These are phyloP conservation scores for Dermochelys coriacea DNA, from an alignment of 2,797 vertebrate species.

Conservation along the genomic window DNA sequence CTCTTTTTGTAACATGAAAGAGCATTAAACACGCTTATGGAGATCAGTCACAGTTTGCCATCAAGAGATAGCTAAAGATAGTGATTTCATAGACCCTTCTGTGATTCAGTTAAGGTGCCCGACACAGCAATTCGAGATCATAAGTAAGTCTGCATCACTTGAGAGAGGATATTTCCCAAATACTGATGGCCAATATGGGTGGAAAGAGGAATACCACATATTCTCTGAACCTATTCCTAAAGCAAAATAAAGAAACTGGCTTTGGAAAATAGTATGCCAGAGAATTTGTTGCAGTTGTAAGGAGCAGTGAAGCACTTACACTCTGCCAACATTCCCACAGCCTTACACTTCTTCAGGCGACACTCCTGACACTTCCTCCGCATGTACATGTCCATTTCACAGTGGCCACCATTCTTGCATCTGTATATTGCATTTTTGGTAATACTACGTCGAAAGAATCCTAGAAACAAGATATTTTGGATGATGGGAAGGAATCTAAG, in stretches of 20 bases:
- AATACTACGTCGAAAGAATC: slow-evolving; percentile 93
- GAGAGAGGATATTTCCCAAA: not conserved
- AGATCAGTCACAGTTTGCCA: not conserved
- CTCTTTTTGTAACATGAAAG: not conserved
- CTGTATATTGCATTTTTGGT: slow-evolving; percentile 94
- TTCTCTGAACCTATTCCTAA: not conserved
- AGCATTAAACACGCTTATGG: not conserved
- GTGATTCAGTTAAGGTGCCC: not conserved
- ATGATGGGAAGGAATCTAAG: not conserved
- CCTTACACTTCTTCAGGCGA: slow-evolving; percentile 93
- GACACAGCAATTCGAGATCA: not conserved
- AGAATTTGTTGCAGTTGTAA: not conserved
- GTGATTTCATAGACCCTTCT: not conserved
- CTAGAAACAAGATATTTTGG: slow-evolving; percentile 65
- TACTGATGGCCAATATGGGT: not conserved
- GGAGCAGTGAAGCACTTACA: slow-evolving; percentile 82
- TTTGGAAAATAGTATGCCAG: not conserved
- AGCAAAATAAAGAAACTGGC: not conserved
- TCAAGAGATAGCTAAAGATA: no score
- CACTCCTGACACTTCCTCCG: slow-evolving; percentile 96
- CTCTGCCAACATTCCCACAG: slow-evolving; percentile 95
- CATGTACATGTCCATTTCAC: slow-evolving; percentile 99
- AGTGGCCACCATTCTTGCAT: slow-evolving; percentile 93
- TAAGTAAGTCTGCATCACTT: not conserved
- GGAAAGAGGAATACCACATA: not conserved